Evolutionary conservation across 2,888 invertebrate genomes (phyloP).

Genomic region (Macrosiphum euphorbiae): DNA sequence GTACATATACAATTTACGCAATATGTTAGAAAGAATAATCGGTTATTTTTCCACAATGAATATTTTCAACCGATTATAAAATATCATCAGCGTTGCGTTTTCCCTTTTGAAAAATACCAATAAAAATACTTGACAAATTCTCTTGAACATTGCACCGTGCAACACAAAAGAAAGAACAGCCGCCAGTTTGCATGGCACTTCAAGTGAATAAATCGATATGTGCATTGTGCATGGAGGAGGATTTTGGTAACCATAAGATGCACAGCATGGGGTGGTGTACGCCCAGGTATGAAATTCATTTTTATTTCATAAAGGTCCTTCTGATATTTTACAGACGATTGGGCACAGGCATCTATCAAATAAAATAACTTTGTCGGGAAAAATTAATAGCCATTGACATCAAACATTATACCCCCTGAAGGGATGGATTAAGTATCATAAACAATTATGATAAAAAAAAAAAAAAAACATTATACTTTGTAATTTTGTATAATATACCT

Average conservation of each 20-base stretch:
- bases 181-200: slow-evolving; percentile 26
- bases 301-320: slow-evolving; percentile 52
- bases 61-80: slow-evolving; percentile 36
- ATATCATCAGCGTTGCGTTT: slow-evolving; percentile 23
- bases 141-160: slow-evolving; percentile 24
- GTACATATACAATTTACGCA: background rate
- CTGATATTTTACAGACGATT: slow-evolving; percentile 58
- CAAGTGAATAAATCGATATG: slow-evolving; percentile 48
- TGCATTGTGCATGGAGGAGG: slow-evolving; percentile 21
- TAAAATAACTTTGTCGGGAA: slow-evolving; percentile 41
- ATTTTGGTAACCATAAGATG: slow-evolving; percentile 45
- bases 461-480: background rate
- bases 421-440: background rate
- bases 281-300: slow-evolving; percentile 63
- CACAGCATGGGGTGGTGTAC: slow-evolving; percentile 55
- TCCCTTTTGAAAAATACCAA: slow-evolving; percentile 35
- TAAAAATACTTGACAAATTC: slow-evolving; percentile 64
- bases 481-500: background rate
- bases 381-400: slow-evolving; percentile 57
- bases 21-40: slow-evolving; percentile 37
- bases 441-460: background rate
- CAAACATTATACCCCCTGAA: slow-evolving; percentile 8
- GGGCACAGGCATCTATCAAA: slow-evolving; percentile 30
- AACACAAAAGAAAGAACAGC: slow-evolving; percentile 42
- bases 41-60: slow-evolving; percentile 52